Percentiles rank a stretch among this genome's conserved stretches.
Conservation (phyloP, 2,113 vertebrate genomes). For the Gadus macrocephalus region DNA sequence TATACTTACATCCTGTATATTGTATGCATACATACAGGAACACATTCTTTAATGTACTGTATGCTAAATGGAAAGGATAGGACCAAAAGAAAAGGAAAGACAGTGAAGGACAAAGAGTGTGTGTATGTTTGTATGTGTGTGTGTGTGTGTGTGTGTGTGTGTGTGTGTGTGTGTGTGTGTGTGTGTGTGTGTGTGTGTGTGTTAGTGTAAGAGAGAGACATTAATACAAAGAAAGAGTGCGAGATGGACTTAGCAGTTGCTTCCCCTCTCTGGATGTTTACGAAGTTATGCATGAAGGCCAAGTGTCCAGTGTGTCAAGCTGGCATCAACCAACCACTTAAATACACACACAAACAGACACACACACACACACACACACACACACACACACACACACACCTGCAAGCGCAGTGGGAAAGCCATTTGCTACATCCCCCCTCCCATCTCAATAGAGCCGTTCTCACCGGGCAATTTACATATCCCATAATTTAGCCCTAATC, state of each 20-base stretch:
- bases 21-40: too few relatives aligned
- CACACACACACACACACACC: constrained; percentile 9
- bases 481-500: constrained; percentile 59
- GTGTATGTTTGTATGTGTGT: constrained; percentile 10
- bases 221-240: constrained; percentile 25
- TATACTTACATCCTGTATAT: too few relatives aligned
- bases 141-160: background rate
- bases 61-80: too few relatives aligned
- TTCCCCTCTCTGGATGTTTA: constrained; percentile 12
- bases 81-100: too few relatives aligned
- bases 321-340: constrained; percentile 14
- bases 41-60: too few relatives aligned
- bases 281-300: constrained; percentile 15
- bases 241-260: constrained; percentile 1
- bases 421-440: constrained; percentile 44
- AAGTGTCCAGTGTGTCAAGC: constrained; percentile 8
- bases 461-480: constrained; percentile 42
- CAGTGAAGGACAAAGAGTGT: constrained; percentile 1
- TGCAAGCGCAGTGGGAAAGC: constrained; percentile 27
- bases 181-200: too few relatives aligned
- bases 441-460: constrained; percentile 47
- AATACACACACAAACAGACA: constrained; percentile 12
- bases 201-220: constrained; percentile 15
- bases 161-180: constrained; percentile 5
- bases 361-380: constrained; percentile 16